These are phyloP conservation scores for Psilopsiagon aurifrons DNA, from an alignment of 2,113 vertebrate genomes.

Conservation along the genomic window DNA sequence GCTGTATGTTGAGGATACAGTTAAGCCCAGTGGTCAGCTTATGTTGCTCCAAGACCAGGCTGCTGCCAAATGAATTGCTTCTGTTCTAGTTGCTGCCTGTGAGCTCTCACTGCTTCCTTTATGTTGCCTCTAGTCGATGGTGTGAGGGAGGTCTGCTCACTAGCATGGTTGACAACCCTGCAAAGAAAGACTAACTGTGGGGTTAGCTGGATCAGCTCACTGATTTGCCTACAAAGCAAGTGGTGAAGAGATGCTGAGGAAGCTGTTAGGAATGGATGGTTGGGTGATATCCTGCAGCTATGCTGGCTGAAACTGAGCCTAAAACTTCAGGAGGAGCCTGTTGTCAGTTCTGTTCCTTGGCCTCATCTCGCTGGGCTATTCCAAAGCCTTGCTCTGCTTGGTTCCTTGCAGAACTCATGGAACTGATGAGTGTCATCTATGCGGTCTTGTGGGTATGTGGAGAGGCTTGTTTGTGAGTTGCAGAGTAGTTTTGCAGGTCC, in stretches of 20 bases:
- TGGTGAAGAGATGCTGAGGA: neutral
- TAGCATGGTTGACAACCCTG: neutral
- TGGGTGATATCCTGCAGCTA: neutral
- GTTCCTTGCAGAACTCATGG: neutral
- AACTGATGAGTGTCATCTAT: neutral
- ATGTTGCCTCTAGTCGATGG: rapidly evolving
- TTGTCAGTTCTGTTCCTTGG: neutral
- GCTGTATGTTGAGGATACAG: neutral
- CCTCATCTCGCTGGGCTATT: neutral
- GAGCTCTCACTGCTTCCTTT: neutral
- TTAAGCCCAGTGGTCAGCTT: neutral
- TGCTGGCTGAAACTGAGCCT: neutral
- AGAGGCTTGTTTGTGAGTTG: neutral
- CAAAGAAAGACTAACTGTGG: neutral
- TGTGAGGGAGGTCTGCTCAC: neutral
- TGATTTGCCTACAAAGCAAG: neutral
- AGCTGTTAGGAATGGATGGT: neutral
- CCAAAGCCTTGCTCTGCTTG: neutral
- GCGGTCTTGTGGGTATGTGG: neutral
- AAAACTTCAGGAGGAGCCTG: neutral
- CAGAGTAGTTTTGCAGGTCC: neutral
- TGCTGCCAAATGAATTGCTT: neutral
- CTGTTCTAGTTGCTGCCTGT: neutral
- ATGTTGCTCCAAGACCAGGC: neutral
- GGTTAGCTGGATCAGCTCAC: neutral